Base-by-base conservation (phyloP, 2,888 invertebrate genomes). In the Stomorhina lunata region DNA sequence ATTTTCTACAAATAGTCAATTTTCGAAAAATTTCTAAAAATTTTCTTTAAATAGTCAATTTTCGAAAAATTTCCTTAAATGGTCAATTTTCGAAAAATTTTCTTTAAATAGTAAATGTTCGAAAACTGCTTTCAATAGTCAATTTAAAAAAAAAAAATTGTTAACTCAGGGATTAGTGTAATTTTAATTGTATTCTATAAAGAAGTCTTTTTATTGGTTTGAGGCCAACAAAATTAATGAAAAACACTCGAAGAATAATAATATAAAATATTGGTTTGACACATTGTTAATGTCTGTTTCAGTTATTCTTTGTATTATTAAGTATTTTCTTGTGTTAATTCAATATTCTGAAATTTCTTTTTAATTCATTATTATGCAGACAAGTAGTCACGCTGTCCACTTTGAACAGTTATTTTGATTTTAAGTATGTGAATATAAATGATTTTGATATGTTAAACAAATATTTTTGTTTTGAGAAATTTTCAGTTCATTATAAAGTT, bases 361-460 rank as follows among this genome's bases (percentile, higher is more conserved):
- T 63, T 57, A 45, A 20, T 66, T 77, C 61, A 78, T 81, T 81
- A 73, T 40, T 81, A 81, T 81, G 73, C 81, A 78, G 63, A 76
- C 80, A 63, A 71, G 69, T 34, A 25, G 40, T 15, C 45, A 7
- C 12, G 34, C 48, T 55, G 63, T 37, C n/a, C n/a, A n/a, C n/a
- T n/a, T n/a, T n/a, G n/a, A n/a, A n/a, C n/a, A n/a, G n/a, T n/a
- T n/a, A n/a, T n/a, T n/a, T n/a, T n/a, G n/a, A n/a, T n/a, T n/a
- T n/a, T n/a, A n/a, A n/a, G n/a, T n/a, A 75, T 69, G 17, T 25
- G 48, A 40, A 48, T 57, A 40, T 53, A 55, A 43, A 50, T 32
- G 59, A 22, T 61, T 57, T 53, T 59, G 61, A 66, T 77, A 34
- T 61, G 59, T 80, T 63, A 63, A 69, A 55, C 68, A 80, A 55